Evolutionary conservation across 2,888 invertebrate genomes (phyloP).

Genomic region (Teleogryllus oceanicus): DNA sequence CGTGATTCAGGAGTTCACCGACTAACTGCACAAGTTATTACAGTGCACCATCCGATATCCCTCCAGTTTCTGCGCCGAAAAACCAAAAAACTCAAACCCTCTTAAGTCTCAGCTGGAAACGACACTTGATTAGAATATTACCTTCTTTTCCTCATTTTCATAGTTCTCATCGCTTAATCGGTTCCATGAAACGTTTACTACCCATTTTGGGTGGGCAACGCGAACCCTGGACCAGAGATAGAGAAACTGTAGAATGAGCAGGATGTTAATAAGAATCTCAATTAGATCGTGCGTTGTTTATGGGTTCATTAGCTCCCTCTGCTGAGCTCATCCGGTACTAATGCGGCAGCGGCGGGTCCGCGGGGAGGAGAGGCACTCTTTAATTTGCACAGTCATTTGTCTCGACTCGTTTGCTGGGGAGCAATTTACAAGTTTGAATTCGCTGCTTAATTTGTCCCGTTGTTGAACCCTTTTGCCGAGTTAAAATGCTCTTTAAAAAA

Average conservation of each 20-base stretch:
- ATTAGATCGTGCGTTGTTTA: conserved; percentile 18
- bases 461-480: not conserved
- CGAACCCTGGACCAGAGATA: not conserved
- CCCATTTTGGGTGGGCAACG: not conserved
- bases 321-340: conserved; percentile 18
- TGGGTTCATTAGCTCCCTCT: conserved; percentile 1
- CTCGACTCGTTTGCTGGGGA: not conserved
- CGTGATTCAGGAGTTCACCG: too few species aligned
- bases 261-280: conserved; percentile 18
- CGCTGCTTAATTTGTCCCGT: not conserved
- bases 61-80: too few species aligned
- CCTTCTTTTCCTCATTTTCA: not conserved
- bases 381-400: conserved; percentile 18
- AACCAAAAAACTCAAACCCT: too few species aligned
- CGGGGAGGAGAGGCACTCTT: not conserved
- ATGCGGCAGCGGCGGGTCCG: not conserved
- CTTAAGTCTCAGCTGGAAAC: too few species aligned
- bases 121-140: not conserved
- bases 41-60: too few species aligned
- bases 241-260: not conserved
- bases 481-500: conserved; percentile 18
- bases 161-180: not conserved
- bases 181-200: not conserved
- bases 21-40: too few species aligned
- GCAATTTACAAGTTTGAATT: conserved; percentile 18